phyloP scores from a whole-genome alignment of 2,797 vertebrate genomes.

The Vipera ursinii region DNA sequence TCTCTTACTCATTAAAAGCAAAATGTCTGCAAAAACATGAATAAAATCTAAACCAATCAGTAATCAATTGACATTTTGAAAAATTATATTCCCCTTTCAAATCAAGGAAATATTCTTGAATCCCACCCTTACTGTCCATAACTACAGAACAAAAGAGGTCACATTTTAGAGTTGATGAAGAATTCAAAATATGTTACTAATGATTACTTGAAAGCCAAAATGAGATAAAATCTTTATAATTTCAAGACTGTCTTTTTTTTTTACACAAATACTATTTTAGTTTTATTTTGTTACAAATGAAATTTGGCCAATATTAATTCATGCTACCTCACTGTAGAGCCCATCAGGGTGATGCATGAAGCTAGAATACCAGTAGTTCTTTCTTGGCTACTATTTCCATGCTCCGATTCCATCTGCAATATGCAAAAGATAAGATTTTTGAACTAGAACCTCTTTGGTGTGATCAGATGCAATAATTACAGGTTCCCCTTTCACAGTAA shows the following conservation, averaged over 20 bases:
- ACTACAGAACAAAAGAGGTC: neutral
- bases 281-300: constrained; percentile 90
- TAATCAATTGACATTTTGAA: neutral
- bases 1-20: neutral
- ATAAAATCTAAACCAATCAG: neutral
- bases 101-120: constrained; percentile 10
- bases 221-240: neutral
- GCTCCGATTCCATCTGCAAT: constrained; percentile 51
- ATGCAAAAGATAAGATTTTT: constrained; percentile 64
- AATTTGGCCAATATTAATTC: constrained; percentile 88
- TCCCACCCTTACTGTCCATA: constrained; percentile 47
- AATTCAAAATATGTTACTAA: neutral
- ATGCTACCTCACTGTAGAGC: constrained; percentile 78
- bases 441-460: constrained; percentile 58
- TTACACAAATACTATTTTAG: constrained; percentile 83
- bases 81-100: neutral
- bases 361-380: constrained; percentile 72
- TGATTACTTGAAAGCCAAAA: neutral
- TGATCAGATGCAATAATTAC: constrained; percentile 51
- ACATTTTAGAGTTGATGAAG: neutral
- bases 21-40: neutral
- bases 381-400: constrained; percentile 61
- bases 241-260: neutral
- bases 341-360: constrained; percentile 67
- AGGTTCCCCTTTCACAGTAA: constrained; percentile 44